Conservation (phyloP, 2,113 vertebrate species). For the Irena cyanogastra region DNA sequence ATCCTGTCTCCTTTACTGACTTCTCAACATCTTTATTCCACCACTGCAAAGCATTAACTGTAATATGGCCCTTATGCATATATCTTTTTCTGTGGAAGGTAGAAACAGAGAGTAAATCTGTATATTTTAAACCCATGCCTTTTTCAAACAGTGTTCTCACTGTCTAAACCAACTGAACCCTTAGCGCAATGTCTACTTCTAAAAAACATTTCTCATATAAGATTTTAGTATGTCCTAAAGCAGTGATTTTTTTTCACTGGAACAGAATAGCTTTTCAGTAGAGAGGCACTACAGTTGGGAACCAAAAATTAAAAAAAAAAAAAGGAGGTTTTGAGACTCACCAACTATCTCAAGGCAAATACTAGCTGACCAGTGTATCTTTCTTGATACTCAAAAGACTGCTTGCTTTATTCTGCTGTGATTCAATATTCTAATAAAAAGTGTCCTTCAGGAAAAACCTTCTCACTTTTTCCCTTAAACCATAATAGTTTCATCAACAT, state of each 20-base stretch:
- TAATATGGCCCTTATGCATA: too few relatives aligned
- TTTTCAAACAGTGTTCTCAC: neutral
- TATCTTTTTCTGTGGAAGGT: neutral
- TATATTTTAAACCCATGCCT: neutral
- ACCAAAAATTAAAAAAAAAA: too few relatives aligned
- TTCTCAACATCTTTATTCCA: neutral
- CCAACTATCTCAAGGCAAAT: neutral
- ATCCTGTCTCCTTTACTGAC: neutral
- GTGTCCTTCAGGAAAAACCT: accelerated
- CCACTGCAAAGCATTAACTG: neutral
- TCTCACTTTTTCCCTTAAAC: neutral
- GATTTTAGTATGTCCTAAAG: neutral
- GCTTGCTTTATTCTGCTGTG: neutral
- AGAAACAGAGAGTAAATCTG: neutral
- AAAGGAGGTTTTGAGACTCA: neutral
- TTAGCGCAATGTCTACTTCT: neutral
- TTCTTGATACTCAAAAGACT: neutral
- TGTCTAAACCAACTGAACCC: neutral
- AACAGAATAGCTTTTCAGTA: neutral
- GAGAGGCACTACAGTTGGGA: neutral
- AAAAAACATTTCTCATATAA: neutral
- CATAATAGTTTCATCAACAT: neutral
- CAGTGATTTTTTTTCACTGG: neutral
- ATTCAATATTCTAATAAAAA: neutral
- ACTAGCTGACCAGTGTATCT: neutral